Evolutionary conservation across 2,113 vertebrate species (phyloP), one percentile per base, ranked within the genome.

Genomic region (Mandrillus leucophaeus): DNA sequence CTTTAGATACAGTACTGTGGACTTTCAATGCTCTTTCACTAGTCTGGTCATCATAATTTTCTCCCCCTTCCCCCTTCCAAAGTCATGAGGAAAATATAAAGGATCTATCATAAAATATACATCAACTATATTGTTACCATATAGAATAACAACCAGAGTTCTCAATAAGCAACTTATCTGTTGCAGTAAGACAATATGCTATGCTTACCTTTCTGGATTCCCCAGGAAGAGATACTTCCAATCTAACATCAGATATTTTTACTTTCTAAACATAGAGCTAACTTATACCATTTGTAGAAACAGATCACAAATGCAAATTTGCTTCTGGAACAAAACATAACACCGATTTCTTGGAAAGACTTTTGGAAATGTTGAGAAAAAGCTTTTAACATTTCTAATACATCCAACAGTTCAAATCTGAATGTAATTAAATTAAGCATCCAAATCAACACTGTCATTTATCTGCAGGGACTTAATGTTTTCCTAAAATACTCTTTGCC

Each of bases 361-460:
- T 88, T 68, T 90, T 25, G 91, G 82, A 96, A 93, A 55, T 76
- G 8, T 32, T 75, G 43, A 91, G 61, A 87, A 75, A 85, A 90
- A 50, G 70, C 35, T 87, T 91, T 96, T 89, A 81, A 64, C 30
- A 66, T 73, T 81, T 72, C 48, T 86, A 38, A 75, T 48, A 78
- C 22, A 79, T 30, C 20, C 50, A 79, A 43, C 32, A 92, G 88
- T 75, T 93, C 75, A 20, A 35, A 35, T 82, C 23, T 76, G 27
- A 79, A n/a, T 55, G 32, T 87, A 80, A 52, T 43, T 40, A 88
- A 76, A 79, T 32, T 35, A 92, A 97, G 95, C 90, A 96, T 94
- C 92, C 43, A 59, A 94, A 70, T 95, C 55, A 95, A 88, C 48
- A 72, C 50, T 78, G 84, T 90, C 22, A 43, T 18, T 40, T 81